Percentiles rank a stretch among this genome's conserved stretches.
Conservation (phyloP, 2,888 invertebrate species). For the Netelia virgata region DNA sequence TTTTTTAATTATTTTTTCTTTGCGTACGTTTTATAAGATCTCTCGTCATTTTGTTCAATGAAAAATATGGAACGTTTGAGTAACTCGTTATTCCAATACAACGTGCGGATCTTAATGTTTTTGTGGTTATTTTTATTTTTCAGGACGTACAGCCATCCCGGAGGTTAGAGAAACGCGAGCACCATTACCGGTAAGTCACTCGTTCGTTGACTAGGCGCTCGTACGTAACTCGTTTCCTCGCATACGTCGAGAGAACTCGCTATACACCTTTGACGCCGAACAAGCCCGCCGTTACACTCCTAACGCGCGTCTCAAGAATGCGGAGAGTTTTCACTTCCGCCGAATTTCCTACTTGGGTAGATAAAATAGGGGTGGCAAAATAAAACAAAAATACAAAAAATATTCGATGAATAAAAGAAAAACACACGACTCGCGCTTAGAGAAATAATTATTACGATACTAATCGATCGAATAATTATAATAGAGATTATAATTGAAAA, state of each 20-base stretch:
- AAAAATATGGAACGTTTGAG: not conserved
- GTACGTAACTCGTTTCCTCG: constrained; percentile 1
- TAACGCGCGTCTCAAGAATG: constrained; percentile 49
- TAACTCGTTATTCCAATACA: not conserved
- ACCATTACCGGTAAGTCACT: constrained; percentile 80
- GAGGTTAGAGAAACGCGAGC: constrained; percentile 76
- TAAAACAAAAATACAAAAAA: not conserved
- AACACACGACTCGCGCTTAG: not conserved
- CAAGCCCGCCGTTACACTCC: constrained; percentile 44
- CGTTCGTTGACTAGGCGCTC: constrained; percentile 27
- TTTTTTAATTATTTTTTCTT: no score
- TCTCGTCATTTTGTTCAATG: not conserved
- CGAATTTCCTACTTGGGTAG: constrained; percentile 54
- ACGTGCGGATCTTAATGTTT: constrained; percentile 3
- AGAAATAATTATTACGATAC: not conserved
- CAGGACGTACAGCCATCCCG: constrained; percentile 74
- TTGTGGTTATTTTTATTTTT: constrained; percentile 69
- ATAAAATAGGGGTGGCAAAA: not conserved
- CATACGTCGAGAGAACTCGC: constrained; percentile 15
- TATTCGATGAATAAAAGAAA: not conserved
- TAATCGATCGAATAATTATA: no score
- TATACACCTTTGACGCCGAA: constrained; percentile 49
- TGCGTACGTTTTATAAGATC: no score
- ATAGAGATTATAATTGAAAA: not conserved
- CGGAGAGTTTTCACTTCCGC: constrained; percentile 65